Evolutionary conservation across 1,140 invertebrate genomes (phyloP).

Genomic region (Phthorimaea operculella): DNA sequence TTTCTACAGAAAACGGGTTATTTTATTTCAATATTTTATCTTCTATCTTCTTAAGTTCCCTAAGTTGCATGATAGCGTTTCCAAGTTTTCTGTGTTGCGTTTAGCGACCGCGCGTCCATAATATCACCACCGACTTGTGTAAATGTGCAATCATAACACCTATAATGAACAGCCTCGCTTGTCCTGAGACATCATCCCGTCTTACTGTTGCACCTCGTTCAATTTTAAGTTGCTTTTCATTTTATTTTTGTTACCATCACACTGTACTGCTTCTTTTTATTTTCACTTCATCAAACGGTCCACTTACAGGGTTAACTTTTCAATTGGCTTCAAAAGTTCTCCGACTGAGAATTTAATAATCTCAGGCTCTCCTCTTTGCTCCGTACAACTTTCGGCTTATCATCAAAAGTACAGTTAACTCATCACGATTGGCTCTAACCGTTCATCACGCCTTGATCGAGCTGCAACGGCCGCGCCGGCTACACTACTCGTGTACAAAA

Average conservation of each 20-base stretch:
- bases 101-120: constrained; percentile 22
- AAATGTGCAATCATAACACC: constrained; percentile 64
- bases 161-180: constrained; percentile 63
- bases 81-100: too few species aligned
- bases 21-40: too few species aligned
- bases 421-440: constrained; percentile 66
- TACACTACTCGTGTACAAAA: constrained; percentile 21
- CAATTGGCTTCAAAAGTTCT: constrained; percentile 66
- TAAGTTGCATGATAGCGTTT: too few species aligned
- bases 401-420: constrained; percentile 62
- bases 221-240: constrained; percentile 65
- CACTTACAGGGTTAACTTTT: constrained; percentile 67
- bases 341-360: constrained; percentile 67
- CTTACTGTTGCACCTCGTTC: constrained; percentile 65
- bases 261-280: constrained; percentile 64
- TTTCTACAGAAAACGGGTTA: too few species aligned
- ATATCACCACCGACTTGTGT: constrained; percentile 59
- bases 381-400: constrained; percentile 66
- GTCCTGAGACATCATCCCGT: constrained; percentile 64
- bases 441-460: constrained; percentile 23
- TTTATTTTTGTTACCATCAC: constrained; percentile 60
- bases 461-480: constrained; percentile 18
- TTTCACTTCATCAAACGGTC: constrained; percentile 67
- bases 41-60: too few species aligned
- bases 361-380: constrained; percentile 91